phyloP scores from a whole-genome alignment of 2,113 vertebrate species.

The Rhinolophus ferrumequinum region DNA sequence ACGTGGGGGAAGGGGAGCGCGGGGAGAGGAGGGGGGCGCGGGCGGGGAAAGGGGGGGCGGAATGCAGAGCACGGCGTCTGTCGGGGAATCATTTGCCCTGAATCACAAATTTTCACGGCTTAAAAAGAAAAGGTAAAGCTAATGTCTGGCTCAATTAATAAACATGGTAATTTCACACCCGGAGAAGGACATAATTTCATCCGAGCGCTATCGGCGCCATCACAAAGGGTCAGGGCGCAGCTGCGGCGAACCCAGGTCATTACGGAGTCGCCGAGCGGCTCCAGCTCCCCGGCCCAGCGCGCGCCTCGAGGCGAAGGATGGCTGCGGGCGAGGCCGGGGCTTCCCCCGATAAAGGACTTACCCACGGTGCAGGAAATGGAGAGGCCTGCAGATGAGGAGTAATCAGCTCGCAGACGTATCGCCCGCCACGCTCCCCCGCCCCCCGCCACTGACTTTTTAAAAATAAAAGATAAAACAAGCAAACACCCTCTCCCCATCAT shows the following conservation, averaged over 20 bases:
- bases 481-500: constrained; percentile 40
- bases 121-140: constrained; percentile 87
- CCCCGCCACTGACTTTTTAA: constrained; percentile 47
- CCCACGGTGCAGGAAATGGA: constrained; percentile 89
- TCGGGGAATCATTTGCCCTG: constrained; percentile 86
- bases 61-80: constrained; percentile 55
- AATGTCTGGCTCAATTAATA: constrained; percentile 97
- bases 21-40: constrained; percentile 9
- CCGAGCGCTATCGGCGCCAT: constrained; percentile 92
- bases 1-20: not conserved
- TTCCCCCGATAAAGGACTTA: constrained; percentile 99
- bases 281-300: constrained; percentile 90
- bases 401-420: constrained; percentile 90
- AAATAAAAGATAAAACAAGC: constrained; percentile 72
- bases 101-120: constrained; percentile 91
- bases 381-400: constrained; percentile 89
- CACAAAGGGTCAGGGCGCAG: constrained; percentile 98
- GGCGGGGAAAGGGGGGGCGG: not conserved
- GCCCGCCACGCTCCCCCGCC: constrained; percentile 75
- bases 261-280: constrained; percentile 95
- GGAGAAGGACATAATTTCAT: constrained; percentile 94
- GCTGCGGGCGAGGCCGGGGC: constrained; percentile 96
- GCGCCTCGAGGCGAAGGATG: constrained; percentile 92
- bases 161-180: constrained; percentile 99
- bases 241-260: constrained; percentile 95